Conservation (phyloP, 2,113 vertebrate species). For the Chaetodon trifascialis region DNA sequence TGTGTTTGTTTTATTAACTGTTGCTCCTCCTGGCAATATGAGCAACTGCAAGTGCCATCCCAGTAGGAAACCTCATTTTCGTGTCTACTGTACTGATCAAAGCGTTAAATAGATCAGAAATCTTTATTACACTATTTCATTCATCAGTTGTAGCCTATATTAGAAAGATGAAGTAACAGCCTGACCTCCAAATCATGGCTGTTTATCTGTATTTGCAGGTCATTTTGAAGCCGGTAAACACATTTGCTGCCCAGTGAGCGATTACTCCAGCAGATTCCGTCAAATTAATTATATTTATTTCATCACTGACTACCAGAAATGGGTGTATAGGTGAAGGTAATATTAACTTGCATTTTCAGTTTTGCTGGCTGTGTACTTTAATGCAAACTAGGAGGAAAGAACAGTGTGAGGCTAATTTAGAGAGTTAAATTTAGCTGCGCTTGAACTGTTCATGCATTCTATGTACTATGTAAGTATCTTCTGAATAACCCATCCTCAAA, state of each 20-base stretch:
- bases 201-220: not conserved
- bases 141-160: not conserved
- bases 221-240: not conserved
- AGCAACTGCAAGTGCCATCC: constrained; percentile 12
- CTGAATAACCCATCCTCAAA: not conserved
- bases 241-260: not conserved
- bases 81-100: not conserved
- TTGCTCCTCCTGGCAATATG: constrained; percentile 17
- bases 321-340: no score
- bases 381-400: not conserved
- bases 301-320: not conserved
- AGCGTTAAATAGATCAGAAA: constrained; percentile 2
- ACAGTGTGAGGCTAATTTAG: not conserved
- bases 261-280: not conserved
- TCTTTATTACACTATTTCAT: not conserved
- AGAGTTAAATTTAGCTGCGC: not conserved
- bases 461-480: not conserved
- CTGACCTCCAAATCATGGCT: not conserved
- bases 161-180: not conserved
- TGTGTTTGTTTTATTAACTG: constrained; percentile 55
- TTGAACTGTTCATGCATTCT: not conserved
- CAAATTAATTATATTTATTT: not conserved
- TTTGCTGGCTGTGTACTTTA: not conserved
- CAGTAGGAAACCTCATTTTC: not conserved
- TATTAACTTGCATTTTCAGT: not conserved